Evolutionary conservation across 2,113 vertebrate genomes (phyloP), one percentile per base, ranked within the genome.

Genomic region (Aepyceros melampus): DNA sequence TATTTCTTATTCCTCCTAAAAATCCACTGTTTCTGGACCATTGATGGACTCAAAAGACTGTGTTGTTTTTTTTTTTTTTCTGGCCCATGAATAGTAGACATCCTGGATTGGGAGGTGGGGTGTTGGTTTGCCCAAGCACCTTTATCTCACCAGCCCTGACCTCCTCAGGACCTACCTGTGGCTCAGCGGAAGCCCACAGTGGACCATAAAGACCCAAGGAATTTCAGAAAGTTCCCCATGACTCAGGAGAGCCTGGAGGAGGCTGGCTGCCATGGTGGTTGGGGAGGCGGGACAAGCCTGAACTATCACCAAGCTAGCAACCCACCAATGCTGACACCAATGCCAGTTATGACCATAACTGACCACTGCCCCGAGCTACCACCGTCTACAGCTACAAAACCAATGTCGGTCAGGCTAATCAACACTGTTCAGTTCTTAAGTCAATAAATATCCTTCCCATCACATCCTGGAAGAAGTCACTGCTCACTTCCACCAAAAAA

Each of bases 181-280:
- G 47, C n/a, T 93, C 56, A 29, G 51, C 0, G 1, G 29, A 43
- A 78, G 15, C 17, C 10, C 27, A 2, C 14, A 43, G 29, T 43
- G 15, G 27, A 33, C 33, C 12, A 5, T 1, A 14, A 3, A 1
- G 23, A 5, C 8, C 45, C 6, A 19, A 11, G 16, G 19, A 6
- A 55, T 62, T 60, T 79, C 7, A 56, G n/a, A 53, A 60, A 78
- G 11, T 4, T 14, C 47, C 29, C 12, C 0, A 1, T 23, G 58
- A 74, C 55, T 91, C 47, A 53, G 14, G 49, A 84, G 58, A 45
- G 21, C 16, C 17, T 23, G 8, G 19, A 17, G 55, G 49, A 40
- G 21, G 33, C 43, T 49, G 15, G 6, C 11, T 21, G 1, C 23
- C 14, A 27, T 27, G 36, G 36, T 27, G 14, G 25, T 5, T 15